Evolutionary conservation across 2,113 vertebrate genomes (phyloP).

Genomic region (Psettodes erumei): DNA sequence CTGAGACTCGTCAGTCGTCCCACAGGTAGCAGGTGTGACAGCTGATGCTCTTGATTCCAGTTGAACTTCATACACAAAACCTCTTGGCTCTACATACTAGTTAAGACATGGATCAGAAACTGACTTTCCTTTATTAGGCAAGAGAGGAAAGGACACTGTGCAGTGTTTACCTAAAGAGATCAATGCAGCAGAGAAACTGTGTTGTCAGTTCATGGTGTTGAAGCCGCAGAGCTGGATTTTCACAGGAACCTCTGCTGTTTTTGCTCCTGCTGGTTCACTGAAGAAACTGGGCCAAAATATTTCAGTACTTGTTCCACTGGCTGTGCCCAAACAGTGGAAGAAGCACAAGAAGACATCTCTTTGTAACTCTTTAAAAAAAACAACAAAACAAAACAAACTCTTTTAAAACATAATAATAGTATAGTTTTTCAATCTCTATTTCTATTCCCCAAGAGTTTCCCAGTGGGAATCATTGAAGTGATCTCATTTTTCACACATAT

Average conservation of each 20-base stretch:
- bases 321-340: not conserved
- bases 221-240: conserved; percentile 16
- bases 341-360: not conserved
- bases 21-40: conserved; percentile 25
- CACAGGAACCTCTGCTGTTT: not conserved
- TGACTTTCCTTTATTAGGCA: not conserved
- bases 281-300: conserved; percentile 5
- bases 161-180: conserved; percentile 1
- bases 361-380: not conserved
- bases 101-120: not conserved
- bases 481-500: not conserved
- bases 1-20: conserved; percentile 28
- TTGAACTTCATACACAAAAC: conserved; percentile 6
- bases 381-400: no score
- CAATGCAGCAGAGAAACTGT: not conserved
- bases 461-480: not conserved
- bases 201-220: conserved; percentile 6
- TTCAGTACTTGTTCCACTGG: not conserved
- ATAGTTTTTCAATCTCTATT: not conserved
- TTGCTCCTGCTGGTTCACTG: not conserved
- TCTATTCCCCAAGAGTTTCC: not conserved
- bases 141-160: not conserved
- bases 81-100: not conserved
- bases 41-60: conserved; percentile 38
- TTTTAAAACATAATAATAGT: no score